Evolutionary conservation across 2,888 invertebrate species (phyloP).

Genomic region (Phengaris alcon): DNA sequence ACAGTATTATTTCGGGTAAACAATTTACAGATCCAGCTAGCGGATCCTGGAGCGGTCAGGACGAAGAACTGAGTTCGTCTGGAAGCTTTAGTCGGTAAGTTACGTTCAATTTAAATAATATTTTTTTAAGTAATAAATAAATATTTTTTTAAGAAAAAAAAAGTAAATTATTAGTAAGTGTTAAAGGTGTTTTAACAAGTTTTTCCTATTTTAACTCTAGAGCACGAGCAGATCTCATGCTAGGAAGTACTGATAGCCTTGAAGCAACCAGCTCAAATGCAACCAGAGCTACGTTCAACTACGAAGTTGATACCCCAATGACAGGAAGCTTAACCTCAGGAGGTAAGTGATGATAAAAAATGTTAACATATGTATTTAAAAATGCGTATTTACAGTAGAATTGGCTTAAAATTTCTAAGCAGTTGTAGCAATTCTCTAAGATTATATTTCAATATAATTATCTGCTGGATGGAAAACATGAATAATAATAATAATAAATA

Average conservation of each 20-base stretch:
- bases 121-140: background rate
- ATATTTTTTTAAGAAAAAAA: background rate
- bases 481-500: background rate
- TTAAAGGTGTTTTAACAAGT: background rate
- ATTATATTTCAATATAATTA: too few relatives aligned
- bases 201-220: slow-evolving; percentile 35
- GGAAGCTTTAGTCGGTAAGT: slow-evolving; percentile 74
- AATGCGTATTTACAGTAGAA: too few relatives aligned
- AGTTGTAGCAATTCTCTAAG: too few relatives aligned
- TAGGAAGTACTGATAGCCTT: slow-evolving; percentile 84
- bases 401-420: too few relatives aligned
- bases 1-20: slow-evolving; percentile 73
- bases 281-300: slow-evolving; percentile 90
- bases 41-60: slow-evolving; percentile 77
- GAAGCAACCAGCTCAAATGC: slow-evolving; percentile 89
- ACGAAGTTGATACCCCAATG: slow-evolving; percentile 91
- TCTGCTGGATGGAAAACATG: too few relatives aligned
- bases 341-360: slow-evolving; percentile 51
- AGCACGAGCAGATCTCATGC: slow-evolving; percentile 76
- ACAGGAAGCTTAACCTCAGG: slow-evolving; percentile 90
- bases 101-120: background rate
- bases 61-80: slow-evolving; percentile 75
- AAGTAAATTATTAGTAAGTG: background rate
- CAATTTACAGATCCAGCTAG: slow-evolving; percentile 79
- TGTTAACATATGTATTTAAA: background rate